Base-by-base conservation (phyloP, 2,888 invertebrate genomes). In the Tortrix viridana region DNA sequence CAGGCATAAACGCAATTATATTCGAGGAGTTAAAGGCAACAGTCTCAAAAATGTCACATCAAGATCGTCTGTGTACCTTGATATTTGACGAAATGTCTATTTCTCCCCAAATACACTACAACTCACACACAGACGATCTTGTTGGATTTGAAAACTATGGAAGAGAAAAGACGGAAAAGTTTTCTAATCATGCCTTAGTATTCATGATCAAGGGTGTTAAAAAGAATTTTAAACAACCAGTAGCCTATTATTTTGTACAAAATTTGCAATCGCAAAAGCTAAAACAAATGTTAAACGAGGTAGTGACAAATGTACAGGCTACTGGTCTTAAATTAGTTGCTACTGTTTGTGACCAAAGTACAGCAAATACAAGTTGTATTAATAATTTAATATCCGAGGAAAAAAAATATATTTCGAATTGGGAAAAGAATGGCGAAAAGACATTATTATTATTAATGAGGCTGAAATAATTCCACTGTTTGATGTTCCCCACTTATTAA, bases 81-180 rank as follows among this genome's bases (percentile, higher is more conserved):
- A 66, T 68, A n/a, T 71, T 71, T 53, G 68, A 72, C 19, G 71
- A 72, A 50, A 69, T 70, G 71, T 65, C 68, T 0, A 46, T 71
- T 26, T 56, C 47, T 1, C 67, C 68, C 0, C 62, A 69, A 22
- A 16, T 71, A 6, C 47, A 52, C 7, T 71, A 70, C 55, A 60
- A 70, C 52, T 9, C 26, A 4, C 5, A 54, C 12, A 65, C 58
- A 20, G 69, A 71, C n/a, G 58, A 66, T 46, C 19, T 63, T 38
- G 49, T 44, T 19, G 69, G 69, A 1, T 68, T 68, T 18, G 54
- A 53, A 14, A 56, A 18, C 20, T 37, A 41, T 26, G 56, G 57
- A n/a, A 18, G 49, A 3, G 26, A 46, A 14, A 65, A 61, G 18
- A 55, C 38, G 0, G n/a, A 3, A 18, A n/a, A 18, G 1, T 49